phyloP scores from a whole-genome alignment of 2,888 invertebrate species.

The Hydriomena furcata region DNA sequence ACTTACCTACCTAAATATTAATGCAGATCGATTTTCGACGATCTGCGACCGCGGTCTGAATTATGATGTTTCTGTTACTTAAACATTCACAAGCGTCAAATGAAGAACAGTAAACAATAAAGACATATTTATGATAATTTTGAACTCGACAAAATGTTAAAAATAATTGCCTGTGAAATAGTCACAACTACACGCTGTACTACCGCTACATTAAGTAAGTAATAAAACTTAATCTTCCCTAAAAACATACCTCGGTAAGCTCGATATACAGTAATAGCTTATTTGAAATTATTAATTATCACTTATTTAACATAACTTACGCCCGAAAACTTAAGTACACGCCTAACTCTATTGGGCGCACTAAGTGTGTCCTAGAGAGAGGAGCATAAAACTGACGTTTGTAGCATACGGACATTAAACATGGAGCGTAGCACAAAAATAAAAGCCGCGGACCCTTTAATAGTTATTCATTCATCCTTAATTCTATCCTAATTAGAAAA shows the following conservation, averaged over 20 bases:
- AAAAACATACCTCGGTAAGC: background rate
- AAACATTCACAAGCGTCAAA: background rate
- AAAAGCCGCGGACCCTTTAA: slow-evolving; percentile 53
- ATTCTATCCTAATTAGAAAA: slow-evolving; percentile 76
- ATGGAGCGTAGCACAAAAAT: slow-evolving; percentile 30
- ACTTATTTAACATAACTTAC: no score
- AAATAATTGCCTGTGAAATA: slow-evolving; percentile 23
- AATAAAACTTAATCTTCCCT: slow-evolving; percentile 7
- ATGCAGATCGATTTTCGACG: slow-evolving; percentile 35
- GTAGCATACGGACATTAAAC: no score
- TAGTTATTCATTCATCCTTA: slow-evolving; percentile 74
- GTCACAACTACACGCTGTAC: slow-evolving; percentile 15
- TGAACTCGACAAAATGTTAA: slow-evolving; percentile 17
- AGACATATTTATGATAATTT: slow-evolving; percentile 25
- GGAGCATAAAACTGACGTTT: no score
- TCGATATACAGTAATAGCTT: no score
- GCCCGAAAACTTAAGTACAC: no score
- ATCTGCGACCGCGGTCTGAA: slow-evolving; percentile 9
- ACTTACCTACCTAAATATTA: slow-evolving; percentile 60
- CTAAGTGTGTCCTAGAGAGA: no score
- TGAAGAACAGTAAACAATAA: slow-evolving; percentile 13
- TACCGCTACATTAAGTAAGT: slow-evolving; percentile 13
- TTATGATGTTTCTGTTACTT: slow-evolving; percentile 28
- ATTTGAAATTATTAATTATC: no score
- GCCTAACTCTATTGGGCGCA: no score